Evolutionary conservation across 92 coral and sea anemone genomes (phyloP).

Genomic region (Palythoa caribaeorum): DNA sequence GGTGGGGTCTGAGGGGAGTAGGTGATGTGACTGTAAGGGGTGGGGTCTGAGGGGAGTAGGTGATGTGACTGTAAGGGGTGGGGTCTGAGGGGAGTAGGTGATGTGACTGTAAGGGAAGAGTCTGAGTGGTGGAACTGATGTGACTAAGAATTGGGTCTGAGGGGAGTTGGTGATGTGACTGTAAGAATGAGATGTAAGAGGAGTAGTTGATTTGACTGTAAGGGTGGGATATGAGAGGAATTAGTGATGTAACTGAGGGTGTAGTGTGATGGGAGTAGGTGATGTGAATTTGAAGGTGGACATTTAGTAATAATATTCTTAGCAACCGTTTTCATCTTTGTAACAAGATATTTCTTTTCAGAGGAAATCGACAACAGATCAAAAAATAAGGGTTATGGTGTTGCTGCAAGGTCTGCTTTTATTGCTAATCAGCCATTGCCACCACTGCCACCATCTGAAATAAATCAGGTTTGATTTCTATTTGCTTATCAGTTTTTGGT

Average conservation of each 20-base stretch:
- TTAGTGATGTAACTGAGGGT: not conserved
- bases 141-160: not conserved
- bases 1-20: too few relatives aligned
- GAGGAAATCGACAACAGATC: constrained; percentile 22
- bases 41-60: not conserved
- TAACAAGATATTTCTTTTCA: constrained; percentile 26
- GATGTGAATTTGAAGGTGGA: not conserved
- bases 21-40: too few relatives aligned
- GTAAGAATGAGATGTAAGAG: not conserved
- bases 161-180: not conserved
- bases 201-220: not conserved
- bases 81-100: too few relatives aligned
- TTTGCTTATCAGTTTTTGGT: too few relatives aligned
- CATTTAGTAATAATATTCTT: not conserved
- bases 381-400: not conserved
- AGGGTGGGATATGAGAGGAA: not conserved
- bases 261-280: not conserved
- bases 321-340: not conserved
- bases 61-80: too few relatives aligned
- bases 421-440: constrained; percentile 86
- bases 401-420: constrained; percentile 33
- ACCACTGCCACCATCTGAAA: constrained; percentile 67
- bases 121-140: not conserved
- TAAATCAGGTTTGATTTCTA: constrained; percentile 19
- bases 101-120: not conserved